Evolutionary conservation across 2,888 invertebrate species (phyloP).

Genomic region (Drosophila dives): DNA sequence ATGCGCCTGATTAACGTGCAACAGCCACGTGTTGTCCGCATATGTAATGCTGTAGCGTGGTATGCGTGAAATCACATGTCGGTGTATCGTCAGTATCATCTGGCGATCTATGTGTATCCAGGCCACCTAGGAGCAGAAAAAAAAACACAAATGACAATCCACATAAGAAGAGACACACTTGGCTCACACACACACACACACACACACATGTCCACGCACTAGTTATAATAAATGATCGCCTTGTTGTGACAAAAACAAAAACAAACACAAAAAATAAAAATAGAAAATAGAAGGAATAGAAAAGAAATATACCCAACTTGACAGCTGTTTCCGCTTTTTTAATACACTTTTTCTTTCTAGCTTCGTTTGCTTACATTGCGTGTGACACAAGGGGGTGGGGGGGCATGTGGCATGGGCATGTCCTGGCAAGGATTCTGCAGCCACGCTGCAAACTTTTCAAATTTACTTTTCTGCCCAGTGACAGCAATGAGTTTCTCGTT

Average conservation of each 20-base stretch:
- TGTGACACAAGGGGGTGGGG: constrained; percentile 48
- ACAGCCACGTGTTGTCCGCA: constrained; percentile 95
- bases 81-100: constrained; percentile 96
- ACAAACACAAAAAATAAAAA: neutral
- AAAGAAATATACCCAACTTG: constrained; percentile 54
- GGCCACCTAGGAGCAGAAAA: constrained; percentile 90
- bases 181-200: constrained; percentile 10
- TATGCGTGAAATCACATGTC: constrained; percentile 95
- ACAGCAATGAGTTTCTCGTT: constrained; percentile 80
- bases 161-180: constrained; percentile 15
- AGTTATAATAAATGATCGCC: constrained; percentile 72
- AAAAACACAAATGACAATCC: constrained; percentile 12
- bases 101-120: constrained; percentile 98
- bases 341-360: constrained; percentile 69
- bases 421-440: constrained; percentile 63
- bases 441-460: constrained; percentile 77
- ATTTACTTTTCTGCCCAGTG: constrained; percentile 75
- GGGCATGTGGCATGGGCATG: constrained; percentile 24
- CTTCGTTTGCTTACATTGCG: constrained; percentile 66
- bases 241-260: constrained; percentile 50
- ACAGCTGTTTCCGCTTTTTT: constrained; percentile 80
- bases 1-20: constrained; percentile 96
- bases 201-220: constrained; percentile 18
- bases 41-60: constrained; percentile 96
- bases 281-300: neutral